A percentile compares a stretch with the other conserved stretches of the same genome.
Conservation (phyloP, 1,140 invertebrate species). For the Pogonomyrmex barbatus region DNA sequence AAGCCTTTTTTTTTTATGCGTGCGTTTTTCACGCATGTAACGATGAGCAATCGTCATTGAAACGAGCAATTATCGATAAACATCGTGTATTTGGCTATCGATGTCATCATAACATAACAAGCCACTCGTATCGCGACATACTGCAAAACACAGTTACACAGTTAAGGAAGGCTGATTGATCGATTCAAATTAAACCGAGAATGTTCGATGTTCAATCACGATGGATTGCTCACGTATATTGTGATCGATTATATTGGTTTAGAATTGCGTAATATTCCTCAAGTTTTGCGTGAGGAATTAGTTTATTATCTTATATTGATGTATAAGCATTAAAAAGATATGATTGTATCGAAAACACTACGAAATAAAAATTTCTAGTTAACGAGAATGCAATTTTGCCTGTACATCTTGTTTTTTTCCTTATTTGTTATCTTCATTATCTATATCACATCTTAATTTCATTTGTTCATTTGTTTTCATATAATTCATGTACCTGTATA, state of each 20-base stretch:
- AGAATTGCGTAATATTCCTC: constrained; percentile 21
- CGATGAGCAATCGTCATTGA: neutral
- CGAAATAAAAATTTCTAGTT: constrained; percentile 54
- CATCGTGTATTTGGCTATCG: neutral
- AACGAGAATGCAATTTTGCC: constrained; percentile 10
- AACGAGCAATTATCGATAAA: neutral
- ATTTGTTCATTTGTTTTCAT: constrained; percentile 2
- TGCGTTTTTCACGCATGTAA: neutral
- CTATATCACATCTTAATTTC: neutral
- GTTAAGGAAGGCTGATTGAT: neutral
- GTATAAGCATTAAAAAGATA: constrained; percentile 1
- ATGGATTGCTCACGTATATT: neutral
- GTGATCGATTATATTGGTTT: constrained; percentile 24
- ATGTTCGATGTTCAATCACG: constrained; percentile 17
- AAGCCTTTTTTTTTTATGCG: neutral
- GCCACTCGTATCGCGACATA: neutral
- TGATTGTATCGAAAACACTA: constrained; percentile 10
- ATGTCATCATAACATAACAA: neutral
- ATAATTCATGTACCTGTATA: neutral
- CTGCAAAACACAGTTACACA: neutral
- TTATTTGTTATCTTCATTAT: neutral
- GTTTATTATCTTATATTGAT: neutral
- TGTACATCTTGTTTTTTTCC: neutral
- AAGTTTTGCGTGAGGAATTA: constrained; percentile 7
- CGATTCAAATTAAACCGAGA: constrained; percentile 11